phyloP scores from a whole-genome alignment of 1,140 invertebrate genomes.

The Meloidogyne hapla region DNA sequence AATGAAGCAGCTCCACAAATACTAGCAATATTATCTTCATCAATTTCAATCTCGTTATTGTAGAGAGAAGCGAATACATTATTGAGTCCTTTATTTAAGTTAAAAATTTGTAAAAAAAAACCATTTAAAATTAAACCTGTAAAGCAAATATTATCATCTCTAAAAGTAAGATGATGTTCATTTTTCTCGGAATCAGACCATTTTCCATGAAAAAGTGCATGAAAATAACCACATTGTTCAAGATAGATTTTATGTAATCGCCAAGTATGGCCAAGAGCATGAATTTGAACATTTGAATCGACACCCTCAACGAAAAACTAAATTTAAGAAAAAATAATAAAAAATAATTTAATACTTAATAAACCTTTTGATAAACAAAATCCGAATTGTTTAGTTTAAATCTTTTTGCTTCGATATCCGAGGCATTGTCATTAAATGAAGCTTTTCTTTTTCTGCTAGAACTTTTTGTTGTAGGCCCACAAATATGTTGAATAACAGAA shows the following conservation, averaged over 20 bases:
- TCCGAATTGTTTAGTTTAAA: not conserved
- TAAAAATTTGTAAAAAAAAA: slow-evolving; percentile 9
- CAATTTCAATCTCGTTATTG: slow-evolving; percentile 39
- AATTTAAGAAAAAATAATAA: too few relatives aligned
- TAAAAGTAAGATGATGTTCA: slow-evolving; percentile 14
- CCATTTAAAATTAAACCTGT: too few relatives aligned
- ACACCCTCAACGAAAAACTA: slow-evolving; percentile 37
- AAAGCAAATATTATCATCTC: slow-evolving; percentile 33
- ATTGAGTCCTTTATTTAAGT: slow-evolving; percentile 29
- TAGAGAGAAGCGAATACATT: slow-evolving; percentile 41
- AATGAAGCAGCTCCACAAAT: slow-evolving; percentile 32
- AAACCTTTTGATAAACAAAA: slow-evolving; percentile 3
- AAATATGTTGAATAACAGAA: not conserved
- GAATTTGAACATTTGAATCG: slow-evolving; percentile 34
- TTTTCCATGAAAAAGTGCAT: slow-evolving; percentile 31
- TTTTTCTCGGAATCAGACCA: slow-evolving; percentile 36
- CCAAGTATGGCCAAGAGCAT: slow-evolving; percentile 33
- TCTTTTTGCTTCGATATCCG: not conserved
- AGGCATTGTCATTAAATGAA: not conserved
- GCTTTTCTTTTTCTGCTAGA: not conserved
- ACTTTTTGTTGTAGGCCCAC: not conserved
- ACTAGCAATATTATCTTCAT: slow-evolving; percentile 31
- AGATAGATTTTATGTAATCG: slow-evolving; percentile 34
- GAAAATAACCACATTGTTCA: slow-evolving; percentile 44
- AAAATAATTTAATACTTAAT: not conserved